Percentiles rank a stretch among this genome's conserved stretches.
Conservation (phyloP, 30 jellyfish, hydroid and myxozoan genomes). For the Chironex yamaguchii region DNA sequence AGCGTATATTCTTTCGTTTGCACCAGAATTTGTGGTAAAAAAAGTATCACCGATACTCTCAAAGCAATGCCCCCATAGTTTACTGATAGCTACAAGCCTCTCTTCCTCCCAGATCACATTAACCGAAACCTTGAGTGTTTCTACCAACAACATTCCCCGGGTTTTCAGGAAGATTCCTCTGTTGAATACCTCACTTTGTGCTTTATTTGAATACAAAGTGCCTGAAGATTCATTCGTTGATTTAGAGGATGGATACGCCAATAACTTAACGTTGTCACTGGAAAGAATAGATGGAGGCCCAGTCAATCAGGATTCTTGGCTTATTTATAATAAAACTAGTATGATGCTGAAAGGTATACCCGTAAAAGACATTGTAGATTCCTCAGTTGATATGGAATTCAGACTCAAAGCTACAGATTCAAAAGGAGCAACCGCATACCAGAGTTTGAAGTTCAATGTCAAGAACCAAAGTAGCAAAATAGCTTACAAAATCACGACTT, state of each 20-base stretch:
- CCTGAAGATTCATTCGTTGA: slow-evolving; percentile 79
- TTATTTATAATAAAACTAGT: background rate
- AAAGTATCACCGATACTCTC: too few relatives aligned
- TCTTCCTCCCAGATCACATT: too few relatives aligned
- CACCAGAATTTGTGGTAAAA: slow-evolving; percentile 79
- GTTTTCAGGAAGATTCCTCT: slow-evolving; percentile 31
- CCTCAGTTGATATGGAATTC: background rate
- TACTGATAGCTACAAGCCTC: too few relatives aligned
- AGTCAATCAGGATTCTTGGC: slow-evolving; percentile 34
- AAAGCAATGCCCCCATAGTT: too few relatives aligned
- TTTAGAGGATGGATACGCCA: slow-evolving; percentile 84
- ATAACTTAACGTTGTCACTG: slow-evolving; percentile 38
- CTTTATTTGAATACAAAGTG: slow-evolving; percentile 19
- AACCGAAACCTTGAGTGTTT: too few relatives aligned
- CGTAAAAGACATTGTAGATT: background rate
- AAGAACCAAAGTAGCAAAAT: too few relatives aligned
- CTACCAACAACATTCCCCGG: slow-evolving; percentile 14
- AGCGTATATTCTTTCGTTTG: slow-evolving; percentile 56
- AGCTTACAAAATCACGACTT: background rate
- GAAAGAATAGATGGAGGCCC: slow-evolving; percentile 4
- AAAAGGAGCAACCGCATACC: background rate
- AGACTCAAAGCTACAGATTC: slow-evolving; percentile 44
- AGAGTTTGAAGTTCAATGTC: background rate
- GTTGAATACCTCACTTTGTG: slow-evolving; percentile 60
- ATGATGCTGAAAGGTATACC: background rate